Evolutionary conservation across 2,797 vertebrate genomes (phyloP).

Genomic region (Amniataba percoides): DNA sequence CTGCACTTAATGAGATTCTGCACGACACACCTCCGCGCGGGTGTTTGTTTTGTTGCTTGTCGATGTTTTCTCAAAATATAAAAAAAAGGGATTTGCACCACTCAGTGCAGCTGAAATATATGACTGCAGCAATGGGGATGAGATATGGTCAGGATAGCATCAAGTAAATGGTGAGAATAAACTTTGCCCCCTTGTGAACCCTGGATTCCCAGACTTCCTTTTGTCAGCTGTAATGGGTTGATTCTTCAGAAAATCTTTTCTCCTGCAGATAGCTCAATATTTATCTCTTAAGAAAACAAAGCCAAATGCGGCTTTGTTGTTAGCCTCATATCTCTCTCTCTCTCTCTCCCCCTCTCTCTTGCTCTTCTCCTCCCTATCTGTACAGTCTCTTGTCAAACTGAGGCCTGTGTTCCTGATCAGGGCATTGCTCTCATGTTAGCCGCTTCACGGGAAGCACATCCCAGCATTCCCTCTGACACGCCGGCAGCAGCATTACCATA

Average conservation of each 20-base stretch:
- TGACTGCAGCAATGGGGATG: background rate
- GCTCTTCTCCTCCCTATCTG: slow-evolving; percentile 59
- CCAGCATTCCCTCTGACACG: slow-evolving; percentile 97
- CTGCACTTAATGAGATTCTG: slow-evolving; percentile 13
- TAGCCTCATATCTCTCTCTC: slow-evolving; percentile 48
- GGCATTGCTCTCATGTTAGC: slow-evolving; percentile 91
- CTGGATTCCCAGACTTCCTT: slow-evolving; percentile 19
- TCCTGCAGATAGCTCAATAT: slow-evolving; percentile 61
- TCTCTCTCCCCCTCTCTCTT: slow-evolving; percentile 30
- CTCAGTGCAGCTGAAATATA: background rate
- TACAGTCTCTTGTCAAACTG: slow-evolving; percentile 77
- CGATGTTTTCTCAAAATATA: slow-evolving; percentile 19
- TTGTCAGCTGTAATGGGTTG: slow-evolving; percentile 28
- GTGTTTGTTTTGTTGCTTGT: slow-evolving; percentile 25
- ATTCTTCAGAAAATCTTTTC: slow-evolving; percentile 22
- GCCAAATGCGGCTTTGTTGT: slow-evolving; percentile 61
- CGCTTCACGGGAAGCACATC: slow-evolving; percentile 94
- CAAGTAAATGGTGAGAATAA: slow-evolving; percentile 25
- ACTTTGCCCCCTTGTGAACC: background rate
- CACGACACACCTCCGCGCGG: background rate
- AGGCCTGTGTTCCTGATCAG: slow-evolving; percentile 83
- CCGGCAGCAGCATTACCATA: slow-evolving; percentile 99
- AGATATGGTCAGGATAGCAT: slow-evolving; percentile 6
- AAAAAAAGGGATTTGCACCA: slow-evolving; percentile 2
- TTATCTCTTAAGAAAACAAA: slow-evolving; percentile 64